Evolutionary conservation across 2,797 vertebrate genomes (phyloP), one percentile per base, ranked within the genome.

Genomic region (Nasua narica): DNA sequence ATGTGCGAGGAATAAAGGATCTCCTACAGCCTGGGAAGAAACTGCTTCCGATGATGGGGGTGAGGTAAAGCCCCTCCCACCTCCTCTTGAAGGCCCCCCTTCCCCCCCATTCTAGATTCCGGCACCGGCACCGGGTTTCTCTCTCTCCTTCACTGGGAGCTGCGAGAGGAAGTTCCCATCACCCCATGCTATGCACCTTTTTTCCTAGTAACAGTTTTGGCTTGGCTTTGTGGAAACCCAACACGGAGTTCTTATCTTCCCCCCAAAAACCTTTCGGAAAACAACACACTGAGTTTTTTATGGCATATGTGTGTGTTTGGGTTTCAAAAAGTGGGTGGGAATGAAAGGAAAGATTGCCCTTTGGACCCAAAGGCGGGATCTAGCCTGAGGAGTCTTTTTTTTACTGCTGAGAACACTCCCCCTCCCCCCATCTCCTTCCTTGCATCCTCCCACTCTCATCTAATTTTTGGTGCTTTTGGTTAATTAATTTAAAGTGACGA

Each of bases 401-500:
- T 96, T 95, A 19, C 0, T 19, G 86, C 52, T 82, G 84, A 78
- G 37, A 81, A 70, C 11, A 10, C 23, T 50, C 48, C 25, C 43
- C 27, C 56, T 40, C 25, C 43, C 27, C 56, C 10, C 4, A 4
- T 58, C 25, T 79, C 76, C 65, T 78, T 67, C 35, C 35, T 46
- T 0, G 13, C 25, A 3, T 56, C 60, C 65, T 35, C 27, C 32
- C 16, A 9, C 58, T 56, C 5, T 62, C n/a, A 13, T 56, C 35
- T 46, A 43, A 58, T 83, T 97, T 90, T 98, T 98, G 98, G 96
- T 98, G 97, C 96, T 89, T 97, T 97, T 94, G 5, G 96, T 96
- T 99, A 98, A 98, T 98, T 98, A 98, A 98, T 98, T 98, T 97
- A 98, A 98, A 99, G 98, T 98, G 98, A 98, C 95, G 95, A 97